phyloP scores from a whole-genome alignment of 2,797 vertebrate genomes.

The Eulemur coronatus region DNA sequence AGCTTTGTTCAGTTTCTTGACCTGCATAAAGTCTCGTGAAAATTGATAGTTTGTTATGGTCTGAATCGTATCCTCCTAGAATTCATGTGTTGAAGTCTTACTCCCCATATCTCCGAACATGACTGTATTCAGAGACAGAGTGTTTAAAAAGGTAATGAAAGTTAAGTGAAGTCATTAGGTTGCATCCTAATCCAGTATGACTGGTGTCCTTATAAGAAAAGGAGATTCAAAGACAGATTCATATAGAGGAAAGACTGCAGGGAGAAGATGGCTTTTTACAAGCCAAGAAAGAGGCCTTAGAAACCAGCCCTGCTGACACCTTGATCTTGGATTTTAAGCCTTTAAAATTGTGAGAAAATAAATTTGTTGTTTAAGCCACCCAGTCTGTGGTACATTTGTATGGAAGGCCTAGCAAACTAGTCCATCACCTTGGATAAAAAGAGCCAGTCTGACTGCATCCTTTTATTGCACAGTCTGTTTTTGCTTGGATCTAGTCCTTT shows the following conservation, averaged over 20 bases:
- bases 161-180: neutral
- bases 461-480: neutral
- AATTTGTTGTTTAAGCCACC: neutral
- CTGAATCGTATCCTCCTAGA: neutral
- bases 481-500: neutral
- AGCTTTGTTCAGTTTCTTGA: neutral
- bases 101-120: neutral
- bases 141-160: neutral
- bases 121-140: neutral
- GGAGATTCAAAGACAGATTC: neutral
- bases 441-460: neutral
- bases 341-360: neutral
- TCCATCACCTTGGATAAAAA: rapidly evolving
- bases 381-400: neutral
- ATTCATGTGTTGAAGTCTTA: neutral
- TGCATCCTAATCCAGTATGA: neutral
- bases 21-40: neutral
- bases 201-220: neutral
- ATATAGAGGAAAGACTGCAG: neutral
- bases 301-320: neutral
- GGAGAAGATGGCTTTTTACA: neutral
- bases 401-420: too few relatives aligned
- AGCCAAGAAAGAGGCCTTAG: neutral
- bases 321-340: neutral
- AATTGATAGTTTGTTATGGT: neutral